These are phyloP conservation scores for Rissa tridactyla DNA, from an alignment of 2,113 vertebrate genomes.

Conservation along the genomic window DNA sequence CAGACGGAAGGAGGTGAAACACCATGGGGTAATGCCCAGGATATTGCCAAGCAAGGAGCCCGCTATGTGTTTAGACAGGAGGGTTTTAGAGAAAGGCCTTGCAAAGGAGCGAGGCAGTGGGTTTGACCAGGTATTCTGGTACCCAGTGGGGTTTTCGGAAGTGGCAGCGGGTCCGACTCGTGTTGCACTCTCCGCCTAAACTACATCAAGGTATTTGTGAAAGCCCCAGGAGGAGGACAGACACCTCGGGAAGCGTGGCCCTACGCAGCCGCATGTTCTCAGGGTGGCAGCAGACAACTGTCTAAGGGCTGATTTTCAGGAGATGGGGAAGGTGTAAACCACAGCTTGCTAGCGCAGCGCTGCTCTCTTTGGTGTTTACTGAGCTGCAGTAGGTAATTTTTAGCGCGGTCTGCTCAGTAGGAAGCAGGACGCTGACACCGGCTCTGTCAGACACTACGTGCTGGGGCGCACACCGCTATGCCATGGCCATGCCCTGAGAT, in stretches of 20 bases:
- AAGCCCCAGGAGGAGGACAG: neutral
- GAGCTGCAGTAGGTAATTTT: neutral
- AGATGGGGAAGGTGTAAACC: neutral
- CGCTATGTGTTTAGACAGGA: neutral
- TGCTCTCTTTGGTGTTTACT: neutral
- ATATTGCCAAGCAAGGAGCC: neutral
- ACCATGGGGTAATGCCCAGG: neutral
- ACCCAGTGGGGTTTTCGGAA: neutral
- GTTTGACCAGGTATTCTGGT: neutral
- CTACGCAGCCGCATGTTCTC: neutral
- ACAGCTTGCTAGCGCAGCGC: neutral
- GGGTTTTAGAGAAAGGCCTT: neutral
- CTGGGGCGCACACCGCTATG: accelerated
- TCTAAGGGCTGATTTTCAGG: neutral
- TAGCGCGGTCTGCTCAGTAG: neutral
- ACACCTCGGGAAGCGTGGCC: neutral
- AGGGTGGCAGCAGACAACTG: neutral
- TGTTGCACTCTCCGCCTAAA: neutral
- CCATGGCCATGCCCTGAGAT: accelerated
- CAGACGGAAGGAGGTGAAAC: neutral
- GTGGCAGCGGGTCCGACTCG: neutral
- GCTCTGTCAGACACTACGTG: neutral
- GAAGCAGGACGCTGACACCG: neutral
- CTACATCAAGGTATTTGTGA: neutral
- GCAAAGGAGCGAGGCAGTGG: neutral